Base-by-base conservation (phyloP, 2,888 invertebrate species). In the Archaeoteleia sp. region DNA sequence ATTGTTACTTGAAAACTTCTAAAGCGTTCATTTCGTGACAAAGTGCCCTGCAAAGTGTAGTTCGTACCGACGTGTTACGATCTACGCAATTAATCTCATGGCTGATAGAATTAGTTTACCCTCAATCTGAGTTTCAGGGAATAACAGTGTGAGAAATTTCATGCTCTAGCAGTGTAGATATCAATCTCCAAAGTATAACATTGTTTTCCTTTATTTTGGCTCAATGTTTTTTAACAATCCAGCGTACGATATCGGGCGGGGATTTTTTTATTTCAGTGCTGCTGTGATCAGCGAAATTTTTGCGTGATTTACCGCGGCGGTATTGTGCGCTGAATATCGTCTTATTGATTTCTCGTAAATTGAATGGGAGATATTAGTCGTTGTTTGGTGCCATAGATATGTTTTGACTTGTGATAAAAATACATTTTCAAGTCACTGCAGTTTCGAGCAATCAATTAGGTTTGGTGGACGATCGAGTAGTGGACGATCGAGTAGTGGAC, bases 81-180 rank as follows among this genome's bases (percentile, higher is more conserved):
- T 43, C 25, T 37, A 42, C 20, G 39, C 37, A 60, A 60, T 49
- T 49, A 60, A 60, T 60, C 49, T 49, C 49, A 49, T 35, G 29
- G 48, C 23, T 49, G 48, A 45, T 40, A 37, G 43, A 60, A 60
- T 49, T 60, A 60, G 43, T 43, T 49, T 49, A 60, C 35, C 43
- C 29, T 35, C 49, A 60, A 60, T 49, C 37, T 43, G 29, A 35
- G 35, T 60, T 43, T 35, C 29, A 60, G 43, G 9, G 20, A 49
- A 42, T 42, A 7, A 13, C 27, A 20, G 29, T 13, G 49, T 49
- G 37, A 49, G 58, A 49, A 60, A 46, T 60, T 43, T 60, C 43
- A 60, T 37, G 49, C 43, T 49, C 6, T 13, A 13, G n/a, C 29
- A 25, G 48, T 39, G 42, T 12, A 46, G 37, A 46, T 53, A 46